phyloP scores from a whole-genome alignment of 2,797 vertebrate genomes.

The Phrynocephalus vlangalii region DNA sequence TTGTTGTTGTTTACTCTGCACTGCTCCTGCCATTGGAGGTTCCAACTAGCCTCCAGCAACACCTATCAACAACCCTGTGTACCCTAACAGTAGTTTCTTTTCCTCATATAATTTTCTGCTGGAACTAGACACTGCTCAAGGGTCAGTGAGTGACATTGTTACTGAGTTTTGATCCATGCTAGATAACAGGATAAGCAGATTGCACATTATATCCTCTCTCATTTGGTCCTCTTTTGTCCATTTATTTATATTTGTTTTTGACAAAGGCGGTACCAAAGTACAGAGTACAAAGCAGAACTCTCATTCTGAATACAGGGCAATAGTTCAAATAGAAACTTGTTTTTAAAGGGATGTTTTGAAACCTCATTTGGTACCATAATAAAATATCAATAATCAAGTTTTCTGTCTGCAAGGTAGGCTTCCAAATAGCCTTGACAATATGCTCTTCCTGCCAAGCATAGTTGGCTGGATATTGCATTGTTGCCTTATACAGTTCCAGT shows the following conservation, averaged over 20 bases:
- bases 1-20: no score
- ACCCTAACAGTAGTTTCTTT: background rate
- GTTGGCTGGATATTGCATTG: background rate
- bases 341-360: background rate
- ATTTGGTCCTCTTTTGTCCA: background rate
- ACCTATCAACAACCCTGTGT: no score
- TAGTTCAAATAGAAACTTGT: background rate
- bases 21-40: no score
- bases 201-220: conserved; percentile 26
- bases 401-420: background rate
- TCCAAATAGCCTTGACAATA: background rate
- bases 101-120: conserved; percentile 19
- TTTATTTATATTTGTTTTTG: conserved; percentile 12
- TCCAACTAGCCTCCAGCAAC: no score
- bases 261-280: conserved; percentile 22
- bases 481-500: background rate
- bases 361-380: background rate
- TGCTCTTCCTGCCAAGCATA: background rate
- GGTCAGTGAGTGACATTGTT: background rate
- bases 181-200: conserved; percentile 35
- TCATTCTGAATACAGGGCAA: conserved; percentile 16
- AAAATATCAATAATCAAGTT: conserved; percentile 26
- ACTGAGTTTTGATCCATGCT: conserved; percentile 16
- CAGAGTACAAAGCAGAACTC: conserved; percentile 16
- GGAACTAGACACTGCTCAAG: background rate